Percentiles rank a stretch among this genome's conserved stretches.
These are phyloP conservation scores for Hyles vespertilio DNA, from an alignment of 1,140 invertebrate species.

Conservation along the genomic window DNA sequence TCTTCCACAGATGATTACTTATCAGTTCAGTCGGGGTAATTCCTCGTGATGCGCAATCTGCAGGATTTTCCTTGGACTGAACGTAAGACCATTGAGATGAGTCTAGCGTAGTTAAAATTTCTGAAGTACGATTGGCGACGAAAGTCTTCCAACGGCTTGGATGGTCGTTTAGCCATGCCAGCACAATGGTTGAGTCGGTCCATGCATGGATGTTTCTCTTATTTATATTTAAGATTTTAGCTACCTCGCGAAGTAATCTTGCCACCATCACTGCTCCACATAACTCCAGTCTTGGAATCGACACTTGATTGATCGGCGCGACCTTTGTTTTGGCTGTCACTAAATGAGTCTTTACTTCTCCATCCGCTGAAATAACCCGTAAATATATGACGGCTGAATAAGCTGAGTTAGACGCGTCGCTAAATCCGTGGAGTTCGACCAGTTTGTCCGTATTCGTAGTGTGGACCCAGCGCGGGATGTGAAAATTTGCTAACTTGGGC, in stretches of 20 bases:
- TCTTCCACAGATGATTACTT: constrained; percentile 1
- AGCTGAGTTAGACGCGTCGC: constrained; percentile 21
- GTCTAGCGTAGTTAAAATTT: constrained; percentile 6
- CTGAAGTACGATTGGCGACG: constrained; percentile 10
- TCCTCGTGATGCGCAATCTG: constrained; percentile 10
- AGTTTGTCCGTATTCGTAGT: not conserved
- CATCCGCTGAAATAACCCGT: not conserved
- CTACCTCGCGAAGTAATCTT: constrained; percentile 9
- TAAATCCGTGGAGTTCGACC: constrained; percentile 23
- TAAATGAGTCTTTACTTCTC: constrained; percentile 5
- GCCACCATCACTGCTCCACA: constrained; percentile 30
- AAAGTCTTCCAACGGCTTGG: constrained; percentile 10
- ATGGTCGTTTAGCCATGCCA: constrained; percentile 12
- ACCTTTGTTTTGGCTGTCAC: constrained; percentile 36
- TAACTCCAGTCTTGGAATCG: constrained; percentile 22
- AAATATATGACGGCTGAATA: constrained; percentile 21
- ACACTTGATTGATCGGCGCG: constrained; percentile 32
- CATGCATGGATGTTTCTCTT: constrained; percentile 5
- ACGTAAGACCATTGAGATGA: constrained; percentile 6
- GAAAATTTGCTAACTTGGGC: constrained; percentile 2
- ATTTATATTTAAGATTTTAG: constrained; percentile 2
- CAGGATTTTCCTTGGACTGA: constrained; percentile 10
- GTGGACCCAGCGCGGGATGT: constrained; percentile 13
- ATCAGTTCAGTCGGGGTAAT: not conserved
- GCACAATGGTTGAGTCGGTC: constrained; percentile 11